phyloP scores from a whole-genome alignment of 2,797 vertebrate genomes.

The Coregonus sp. region DNA sequence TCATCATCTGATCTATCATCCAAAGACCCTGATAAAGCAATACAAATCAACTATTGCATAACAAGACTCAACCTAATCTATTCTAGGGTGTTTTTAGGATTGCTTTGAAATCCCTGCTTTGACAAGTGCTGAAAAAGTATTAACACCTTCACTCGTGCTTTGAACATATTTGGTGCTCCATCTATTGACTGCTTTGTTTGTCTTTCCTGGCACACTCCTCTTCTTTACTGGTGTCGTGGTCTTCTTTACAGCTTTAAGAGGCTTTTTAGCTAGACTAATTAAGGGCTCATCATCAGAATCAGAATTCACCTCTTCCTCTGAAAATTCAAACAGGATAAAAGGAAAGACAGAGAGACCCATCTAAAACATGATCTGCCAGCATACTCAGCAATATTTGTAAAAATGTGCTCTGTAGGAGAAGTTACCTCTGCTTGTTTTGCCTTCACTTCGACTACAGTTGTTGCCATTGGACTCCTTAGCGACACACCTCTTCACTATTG shows the following conservation, averaged over 20 bases:
- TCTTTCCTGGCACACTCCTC: not conserved
- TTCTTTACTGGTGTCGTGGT: not conserved
- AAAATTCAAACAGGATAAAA: not conserved
- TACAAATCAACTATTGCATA: not conserved
- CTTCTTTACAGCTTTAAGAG: conserved; percentile 3
- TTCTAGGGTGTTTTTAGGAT: not conserved
- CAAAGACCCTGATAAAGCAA: conserved; percentile 19
- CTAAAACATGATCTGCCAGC: not conserved
- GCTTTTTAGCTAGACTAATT: not conserved
- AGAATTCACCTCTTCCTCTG: not conserved
- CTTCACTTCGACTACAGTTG: not conserved
- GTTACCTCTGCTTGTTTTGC: not conserved
- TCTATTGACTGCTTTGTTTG: not conserved
- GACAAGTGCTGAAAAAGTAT: not conserved
- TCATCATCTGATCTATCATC: conserved; percentile 49
- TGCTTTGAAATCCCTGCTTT: not conserved
- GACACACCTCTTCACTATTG: conserved; percentile 18
- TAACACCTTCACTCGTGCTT: not conserved
- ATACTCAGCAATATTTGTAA: not conserved
- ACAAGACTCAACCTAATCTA: not conserved
- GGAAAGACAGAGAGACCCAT: not conserved
- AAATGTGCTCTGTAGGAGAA: not conserved
- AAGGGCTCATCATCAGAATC: conserved; percentile 8
- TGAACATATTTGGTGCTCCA: not conserved
- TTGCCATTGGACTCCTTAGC: conserved; percentile 1